Base-by-base conservation (phyloP, 2,113 vertebrate genomes). In the Nematolebias whitei region DNA sequence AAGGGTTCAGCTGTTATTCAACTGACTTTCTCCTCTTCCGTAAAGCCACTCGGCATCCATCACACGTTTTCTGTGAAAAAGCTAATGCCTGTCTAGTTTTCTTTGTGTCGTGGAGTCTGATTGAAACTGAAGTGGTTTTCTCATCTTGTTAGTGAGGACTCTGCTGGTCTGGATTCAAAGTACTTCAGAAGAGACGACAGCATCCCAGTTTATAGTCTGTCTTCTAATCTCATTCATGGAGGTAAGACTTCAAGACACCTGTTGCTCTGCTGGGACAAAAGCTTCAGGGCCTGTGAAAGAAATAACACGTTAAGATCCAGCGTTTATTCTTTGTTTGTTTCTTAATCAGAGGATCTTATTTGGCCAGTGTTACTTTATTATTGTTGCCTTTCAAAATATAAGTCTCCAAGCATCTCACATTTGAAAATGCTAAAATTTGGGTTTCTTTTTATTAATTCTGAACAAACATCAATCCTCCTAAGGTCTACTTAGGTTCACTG, bases 181-280 rank as follows among this genome's bases (percentile, higher is more conserved):
- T 99, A 98, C 71, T 92, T 98, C 90, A 96, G 91, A 65, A 91
- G 95, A 87, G 95, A 97, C 4, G 94, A 94, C 47, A 93, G 94
- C 88, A 94, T 95, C 83, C 94, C 95, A 32, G 79, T 98, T 70
- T 91, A 92, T 3, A 93, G 94, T 1, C 93, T 97, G 12, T 87
- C 92, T 23, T 92, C 96, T 26, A 95, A 92, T 49, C 86, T 91
- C 0, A 85, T 84, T 23, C 70, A 68, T 29, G 84, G 60, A 91
- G 90, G 90, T 92, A 78, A 76, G 45, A 4, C 7, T 0, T 0
- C 11, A 51, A 1, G 15, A 10, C 10, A 23, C 39, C 52, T 57
- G 32, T 35, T 10, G 1, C 32, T 5, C 32, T 35, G 15, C 1
- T 47, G 44, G 14, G 22, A 50, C 3, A 8, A 18, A 1, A 12